Conservation (phyloP, 1,140 invertebrate species). For the Stegodyphus mimosarum region DNA sequence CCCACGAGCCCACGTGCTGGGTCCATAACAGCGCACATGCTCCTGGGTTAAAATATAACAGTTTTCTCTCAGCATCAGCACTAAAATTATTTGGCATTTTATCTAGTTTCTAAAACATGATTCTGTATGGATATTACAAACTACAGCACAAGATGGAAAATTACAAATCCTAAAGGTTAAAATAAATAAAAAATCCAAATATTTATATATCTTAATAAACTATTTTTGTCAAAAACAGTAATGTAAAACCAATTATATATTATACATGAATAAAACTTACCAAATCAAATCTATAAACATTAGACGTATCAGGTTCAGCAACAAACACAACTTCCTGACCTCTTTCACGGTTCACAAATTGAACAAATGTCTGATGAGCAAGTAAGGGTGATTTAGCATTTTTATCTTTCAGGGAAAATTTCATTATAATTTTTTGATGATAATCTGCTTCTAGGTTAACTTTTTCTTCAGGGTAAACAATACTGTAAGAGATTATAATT, state of each 20-base stretch:
- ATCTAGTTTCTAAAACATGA: too few relatives aligned
- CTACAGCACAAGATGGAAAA: too few relatives aligned
- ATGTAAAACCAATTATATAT: not conserved
- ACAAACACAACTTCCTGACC: constrained; percentile 91
- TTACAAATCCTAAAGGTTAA: too few relatives aligned
- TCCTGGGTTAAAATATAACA: too few relatives aligned
- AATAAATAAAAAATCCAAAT: too few relatives aligned
- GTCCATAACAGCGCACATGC: too few relatives aligned
- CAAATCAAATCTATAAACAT: constrained; percentile 92
- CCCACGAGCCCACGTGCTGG: too few relatives aligned
- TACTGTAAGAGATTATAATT: constrained; percentile 68
- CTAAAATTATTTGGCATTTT: too few relatives aligned
- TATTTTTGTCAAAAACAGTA: not conserved
- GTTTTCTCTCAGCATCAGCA: too few relatives aligned
- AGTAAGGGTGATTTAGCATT: constrained; percentile 75
- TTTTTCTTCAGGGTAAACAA: constrained; percentile 78
- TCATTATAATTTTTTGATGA: constrained; percentile 88
- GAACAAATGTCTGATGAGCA: constrained; percentile 93
- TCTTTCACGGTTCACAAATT: constrained; percentile 73
- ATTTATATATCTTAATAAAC: not conserved
- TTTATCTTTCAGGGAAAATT: constrained; percentile 83
- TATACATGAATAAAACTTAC: constrained; percentile 70
- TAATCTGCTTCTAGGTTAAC: constrained; percentile 80
- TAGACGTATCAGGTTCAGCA: constrained; percentile 83
- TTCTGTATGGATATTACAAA: too few relatives aligned